A percentile compares a stretch with the other conserved stretches of the same genome.
phyloP scores from a whole-genome alignment of 2,888 invertebrate genomes.

The Thalpophila matura region DNA sequence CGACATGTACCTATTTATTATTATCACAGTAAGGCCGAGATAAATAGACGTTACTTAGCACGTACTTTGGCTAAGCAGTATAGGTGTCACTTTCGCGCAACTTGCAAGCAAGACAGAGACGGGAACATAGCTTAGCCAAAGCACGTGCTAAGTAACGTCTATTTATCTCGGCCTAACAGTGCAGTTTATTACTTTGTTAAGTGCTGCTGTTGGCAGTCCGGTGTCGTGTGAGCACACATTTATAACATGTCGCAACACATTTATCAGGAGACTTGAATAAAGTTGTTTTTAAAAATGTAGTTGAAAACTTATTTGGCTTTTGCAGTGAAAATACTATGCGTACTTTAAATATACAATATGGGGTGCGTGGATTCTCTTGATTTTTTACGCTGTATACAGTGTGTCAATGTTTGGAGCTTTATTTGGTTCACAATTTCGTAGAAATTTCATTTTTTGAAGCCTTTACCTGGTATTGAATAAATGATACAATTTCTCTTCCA shows the following conservation, averaged over 20 bases:
- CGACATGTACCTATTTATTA: neutral
- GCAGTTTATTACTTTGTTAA: neutral
- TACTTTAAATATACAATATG: neutral
- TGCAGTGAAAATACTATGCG: neutral
- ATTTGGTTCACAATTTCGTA: neutral
- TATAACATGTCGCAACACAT: conserved; percentile 47
- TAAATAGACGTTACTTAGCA: no score
- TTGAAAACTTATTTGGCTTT: neutral
- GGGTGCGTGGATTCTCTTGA: no score
- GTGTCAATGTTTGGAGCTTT: neutral
- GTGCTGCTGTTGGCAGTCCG: conserved; percentile 2
- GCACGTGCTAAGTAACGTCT: no score
- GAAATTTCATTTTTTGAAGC: neutral
- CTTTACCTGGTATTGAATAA: neutral
- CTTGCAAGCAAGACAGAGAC: no score
- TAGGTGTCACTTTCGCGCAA: no score
- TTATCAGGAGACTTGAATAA: conserved; percentile 38
- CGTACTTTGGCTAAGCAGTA: no score
- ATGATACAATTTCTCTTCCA: neutral
- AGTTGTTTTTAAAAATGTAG: conserved; percentile 5
- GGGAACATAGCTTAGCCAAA: no score
- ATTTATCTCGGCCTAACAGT: no score
- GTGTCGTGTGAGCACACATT: conserved; percentile 47
- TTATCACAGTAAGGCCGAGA: neutral
- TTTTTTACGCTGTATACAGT: no score